A percentile compares a stretch with the other conserved stretches of the same genome.
Evolutionary conservation across 1,140 invertebrate genomes (phyloP).

Genomic region (Orius insidiosus): DNA sequence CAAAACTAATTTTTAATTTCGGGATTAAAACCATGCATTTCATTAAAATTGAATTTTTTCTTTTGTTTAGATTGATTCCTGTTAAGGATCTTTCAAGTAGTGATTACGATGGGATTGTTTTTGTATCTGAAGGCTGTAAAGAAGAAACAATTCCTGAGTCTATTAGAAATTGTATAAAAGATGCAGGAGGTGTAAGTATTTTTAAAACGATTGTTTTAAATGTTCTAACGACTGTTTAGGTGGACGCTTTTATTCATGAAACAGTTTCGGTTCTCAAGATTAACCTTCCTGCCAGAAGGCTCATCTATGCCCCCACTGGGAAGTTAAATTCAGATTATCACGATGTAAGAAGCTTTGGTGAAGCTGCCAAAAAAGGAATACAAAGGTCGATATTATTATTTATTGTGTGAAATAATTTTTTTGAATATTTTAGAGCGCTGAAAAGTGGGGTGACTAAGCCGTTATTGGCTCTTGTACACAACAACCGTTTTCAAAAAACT

Average conservation of each 20-base stretch:
- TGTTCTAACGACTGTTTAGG: too few relatives aligned
- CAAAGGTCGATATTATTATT: conserved; percentile 33
- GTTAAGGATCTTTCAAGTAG: too few relatives aligned
- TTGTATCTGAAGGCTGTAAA: too few relatives aligned
- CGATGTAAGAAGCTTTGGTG: conserved; percentile 49
- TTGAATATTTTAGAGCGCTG: conserved; percentile 26
- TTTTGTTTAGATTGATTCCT: too few relatives aligned
- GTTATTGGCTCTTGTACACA: conserved; percentile 40
- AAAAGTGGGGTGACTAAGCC: conserved; percentile 53
- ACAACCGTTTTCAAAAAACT: conserved; percentile 39
- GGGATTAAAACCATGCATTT: too few relatives aligned
- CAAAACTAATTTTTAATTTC: too few relatives aligned
- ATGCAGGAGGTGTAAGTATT: too few relatives aligned
- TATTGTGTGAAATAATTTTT: not conserved
- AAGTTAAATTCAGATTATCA: conserved; percentile 42
- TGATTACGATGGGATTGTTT: too few relatives aligned
- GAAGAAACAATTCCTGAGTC: too few relatives aligned
- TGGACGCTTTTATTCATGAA: conserved; percentile 10
- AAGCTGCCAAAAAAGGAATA: conserved; percentile 42
- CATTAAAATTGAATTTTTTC: too few relatives aligned
- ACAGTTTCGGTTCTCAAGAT: conserved; percentile 10
- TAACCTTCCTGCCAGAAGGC: conserved; percentile 12
- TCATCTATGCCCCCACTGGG: conserved; percentile 17
- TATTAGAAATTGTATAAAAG: too few relatives aligned
- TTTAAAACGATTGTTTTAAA: too few relatives aligned